A percentile compares a stretch with the other conserved stretches of the same genome.
These are phyloP conservation scores for Lathamus discolor DNA, from an alignment of 2,113 vertebrate genomes.

Conservation along the genomic window DNA sequence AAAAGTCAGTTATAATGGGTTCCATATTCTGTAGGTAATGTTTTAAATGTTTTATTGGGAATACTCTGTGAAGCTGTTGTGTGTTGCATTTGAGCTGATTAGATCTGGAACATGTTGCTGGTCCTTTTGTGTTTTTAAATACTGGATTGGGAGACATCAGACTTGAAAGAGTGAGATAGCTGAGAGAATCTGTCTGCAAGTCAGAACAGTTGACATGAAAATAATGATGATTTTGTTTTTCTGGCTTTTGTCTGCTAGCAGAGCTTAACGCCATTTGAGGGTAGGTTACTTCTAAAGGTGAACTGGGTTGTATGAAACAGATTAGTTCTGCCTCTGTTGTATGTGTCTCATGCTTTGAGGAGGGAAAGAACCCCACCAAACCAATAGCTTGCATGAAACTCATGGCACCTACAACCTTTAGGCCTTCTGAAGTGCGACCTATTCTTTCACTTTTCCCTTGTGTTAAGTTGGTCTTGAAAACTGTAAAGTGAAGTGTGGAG, in stretches of 20 bases:
- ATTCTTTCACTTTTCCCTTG: background rate
- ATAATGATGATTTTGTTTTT: background rate
- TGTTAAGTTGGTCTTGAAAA: background rate
- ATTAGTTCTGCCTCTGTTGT: background rate
- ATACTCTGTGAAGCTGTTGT: background rate
- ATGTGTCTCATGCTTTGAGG: background rate
- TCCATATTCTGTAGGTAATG: background rate
- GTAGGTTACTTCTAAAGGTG: background rate
- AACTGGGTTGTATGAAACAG: background rate
- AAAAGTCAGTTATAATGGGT: fast-evolving
- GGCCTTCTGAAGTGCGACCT: background rate
- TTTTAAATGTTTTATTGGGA: background rate
- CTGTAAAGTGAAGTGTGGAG: background rate
- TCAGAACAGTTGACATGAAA: background rate
- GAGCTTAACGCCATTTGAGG: background rate
- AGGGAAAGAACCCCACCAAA: background rate
- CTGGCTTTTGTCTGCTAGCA: background rate
- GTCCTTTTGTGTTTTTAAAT: background rate
- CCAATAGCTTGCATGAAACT: background rate
- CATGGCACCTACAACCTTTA: background rate
- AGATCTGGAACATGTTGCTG: background rate
- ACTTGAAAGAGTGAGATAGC: background rate
- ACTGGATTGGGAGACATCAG: background rate
- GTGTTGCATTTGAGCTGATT: background rate
- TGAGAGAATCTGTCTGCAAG: background rate